Percentiles rank a stretch among this genome's conserved stretches.
These are phyloP conservation scores for Drosophila willistoni DNA, from an alignment of 1,140 invertebrate species.

Conservation along the genomic window DNA sequence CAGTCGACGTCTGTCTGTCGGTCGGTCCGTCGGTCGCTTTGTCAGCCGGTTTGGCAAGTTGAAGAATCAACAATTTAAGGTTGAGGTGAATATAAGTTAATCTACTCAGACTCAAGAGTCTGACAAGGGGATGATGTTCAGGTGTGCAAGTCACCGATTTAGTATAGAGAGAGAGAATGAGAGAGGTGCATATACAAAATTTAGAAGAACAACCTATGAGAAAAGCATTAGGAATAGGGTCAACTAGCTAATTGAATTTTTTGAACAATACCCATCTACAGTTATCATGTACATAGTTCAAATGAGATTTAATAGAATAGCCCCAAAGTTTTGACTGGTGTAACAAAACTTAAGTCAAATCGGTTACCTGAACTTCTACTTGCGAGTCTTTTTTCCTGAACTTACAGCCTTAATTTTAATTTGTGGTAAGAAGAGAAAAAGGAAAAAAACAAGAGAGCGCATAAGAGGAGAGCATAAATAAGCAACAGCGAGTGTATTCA, in stretches of 20 bases:
- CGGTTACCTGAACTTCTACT: neutral
- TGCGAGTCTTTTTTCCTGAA: conserved; percentile 9
- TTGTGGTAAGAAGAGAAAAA: conserved; percentile 27
- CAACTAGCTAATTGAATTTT: no score
- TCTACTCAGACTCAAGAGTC: conserved; percentile 35
- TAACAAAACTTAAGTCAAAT: neutral
- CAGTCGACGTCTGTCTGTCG: conserved; percentile 26
- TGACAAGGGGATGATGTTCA: conserved; percentile 10
- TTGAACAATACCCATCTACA: neutral
- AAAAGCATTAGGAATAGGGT: no score
- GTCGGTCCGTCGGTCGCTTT: conserved; percentile 60
- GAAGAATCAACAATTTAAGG: conserved; percentile 81
- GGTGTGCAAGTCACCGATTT: conserved; percentile 5
- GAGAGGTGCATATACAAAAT: no score
- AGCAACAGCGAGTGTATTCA: neutral
- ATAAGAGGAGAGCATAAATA: conserved; percentile 32
- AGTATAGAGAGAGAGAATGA: neutral
- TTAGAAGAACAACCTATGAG: no score
- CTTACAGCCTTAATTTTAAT: conserved; percentile 14
- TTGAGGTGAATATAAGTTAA: conserved; percentile 70
- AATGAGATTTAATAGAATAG: no score
- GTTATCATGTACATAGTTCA: neutral
- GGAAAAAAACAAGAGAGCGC: conserved; percentile 30
- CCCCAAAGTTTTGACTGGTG: no score
- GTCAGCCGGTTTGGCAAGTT: conserved; percentile 80